phyloP scores from a whole-genome alignment of 2,113 vertebrate genomes.

The Cottus gobio region DNA sequence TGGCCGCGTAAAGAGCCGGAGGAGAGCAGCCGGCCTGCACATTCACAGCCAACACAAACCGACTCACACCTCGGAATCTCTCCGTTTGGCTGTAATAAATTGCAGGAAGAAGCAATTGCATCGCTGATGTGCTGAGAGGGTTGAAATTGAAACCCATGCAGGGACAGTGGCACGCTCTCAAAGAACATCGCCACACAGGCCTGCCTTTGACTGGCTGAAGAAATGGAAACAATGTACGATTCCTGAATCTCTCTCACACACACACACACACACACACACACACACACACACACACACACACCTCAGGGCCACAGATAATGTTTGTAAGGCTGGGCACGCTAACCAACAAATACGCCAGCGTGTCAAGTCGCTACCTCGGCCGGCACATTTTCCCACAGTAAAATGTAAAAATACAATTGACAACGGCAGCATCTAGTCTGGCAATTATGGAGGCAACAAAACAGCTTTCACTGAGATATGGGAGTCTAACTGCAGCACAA shows the following conservation, averaged over 20 bases:
- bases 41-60: constrained; percentile 67
- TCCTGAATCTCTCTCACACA: constrained; percentile 9
- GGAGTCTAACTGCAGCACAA: constrained; percentile 5
- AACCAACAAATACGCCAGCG: constrained; percentile 15
- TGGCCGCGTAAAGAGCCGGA: constrained; percentile 29
- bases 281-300: background rate
- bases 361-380: constrained; percentile 42
- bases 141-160: constrained; percentile 76
- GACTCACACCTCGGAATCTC: constrained; percentile 77
- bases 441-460: constrained; percentile 48
- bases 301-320: constrained; percentile 5
- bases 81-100: constrained; percentile 78
- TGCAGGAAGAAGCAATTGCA: constrained; percentile 74
- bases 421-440: background rate
- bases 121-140: constrained; percentile 74
- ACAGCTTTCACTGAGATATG: constrained; percentile 37
- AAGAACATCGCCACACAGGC: constrained; percentile 46
- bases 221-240: constrained; percentile 59
- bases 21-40: constrained; percentile 22
- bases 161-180: constrained; percentile 65
- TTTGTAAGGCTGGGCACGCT: constrained; percentile 24
- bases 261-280: background rate
- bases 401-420: constrained; percentile 28
- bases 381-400: constrained; percentile 27
- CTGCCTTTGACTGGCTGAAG: constrained; percentile 53